Evolutionary conservation across 2,888 invertebrate genomes (phyloP).

Genomic region (Caenorhabditis afra): DNA sequence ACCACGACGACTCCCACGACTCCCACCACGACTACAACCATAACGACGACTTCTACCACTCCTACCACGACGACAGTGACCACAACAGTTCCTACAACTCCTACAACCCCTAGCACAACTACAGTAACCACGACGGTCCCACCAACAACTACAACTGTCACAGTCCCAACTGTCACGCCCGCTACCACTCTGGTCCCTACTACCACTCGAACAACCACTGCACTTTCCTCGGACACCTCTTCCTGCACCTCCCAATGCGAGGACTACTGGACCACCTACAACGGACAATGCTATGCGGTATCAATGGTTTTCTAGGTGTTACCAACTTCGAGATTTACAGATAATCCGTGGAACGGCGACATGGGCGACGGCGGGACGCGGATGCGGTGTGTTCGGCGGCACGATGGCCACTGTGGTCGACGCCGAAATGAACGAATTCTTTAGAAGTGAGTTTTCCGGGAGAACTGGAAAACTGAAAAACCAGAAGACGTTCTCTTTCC

Average conservation of each 20-base stretch:
- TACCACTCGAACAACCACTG: slow-evolving; percentile 1
- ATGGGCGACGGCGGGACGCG: neutral
- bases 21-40: slow-evolving; percentile 13
- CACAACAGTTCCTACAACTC: slow-evolving; percentile 12
- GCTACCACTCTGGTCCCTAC: slow-evolving; percentile 8
- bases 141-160: slow-evolving; percentile 7
- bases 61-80: slow-evolving; percentile 11
- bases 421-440: slow-evolving; percentile 31
- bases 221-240: neutral
- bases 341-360: slow-evolving; percentile 21
- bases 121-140: slow-evolving; percentile 10
- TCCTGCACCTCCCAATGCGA: slow-evolving; percentile 17
- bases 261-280: slow-evolving; percentile 10
- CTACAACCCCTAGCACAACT: slow-evolving; percentile 10
- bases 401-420: slow-evolving; percentile 18
- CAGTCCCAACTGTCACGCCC: neutral
- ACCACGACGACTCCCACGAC: slow-evolving; percentile 9
- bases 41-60: slow-evolving; percentile 9
- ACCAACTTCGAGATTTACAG: too few relatives aligned
- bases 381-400: slow-evolving; percentile 25
- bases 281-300: slow-evolving; percentile 34
- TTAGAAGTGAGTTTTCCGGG: slow-evolving; percentile 23
- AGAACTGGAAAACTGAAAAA: too few relatives aligned
- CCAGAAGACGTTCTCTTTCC: too few relatives aligned
- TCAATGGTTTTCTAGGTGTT: too few relatives aligned